Percentiles rank a stretch among this genome's conserved stretches.
phyloP scores from a whole-genome alignment of 1,140 invertebrate genomes.

The Drosophila mojavensis region DNA sequence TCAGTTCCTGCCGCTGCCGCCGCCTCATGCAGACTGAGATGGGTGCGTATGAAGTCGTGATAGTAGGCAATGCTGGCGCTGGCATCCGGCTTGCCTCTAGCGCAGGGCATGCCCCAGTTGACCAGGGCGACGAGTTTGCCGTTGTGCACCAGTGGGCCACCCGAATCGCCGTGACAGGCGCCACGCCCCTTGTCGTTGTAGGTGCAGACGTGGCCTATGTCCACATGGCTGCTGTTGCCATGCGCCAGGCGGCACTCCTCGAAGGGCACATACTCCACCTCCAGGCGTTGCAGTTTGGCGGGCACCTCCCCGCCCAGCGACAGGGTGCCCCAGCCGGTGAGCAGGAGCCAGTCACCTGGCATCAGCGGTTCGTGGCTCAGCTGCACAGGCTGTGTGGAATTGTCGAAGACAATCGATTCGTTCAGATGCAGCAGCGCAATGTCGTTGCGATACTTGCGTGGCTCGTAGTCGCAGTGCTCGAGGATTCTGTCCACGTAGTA shows the following conservation, averaged over 20 bases:
- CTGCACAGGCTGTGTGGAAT: constrained; percentile 84
- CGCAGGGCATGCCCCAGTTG: constrained; percentile 86
- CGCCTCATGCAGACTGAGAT: constrained; percentile 45
- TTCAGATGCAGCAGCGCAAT: constrained; percentile 85
- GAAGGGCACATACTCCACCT: constrained; percentile 71
- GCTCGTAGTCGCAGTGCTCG: constrained; percentile 76
- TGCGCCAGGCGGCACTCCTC: constrained; percentile 73
- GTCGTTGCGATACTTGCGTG: constrained; percentile 84
- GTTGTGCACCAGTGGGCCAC: constrained; percentile 84
- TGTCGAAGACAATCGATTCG: constrained; percentile 82
- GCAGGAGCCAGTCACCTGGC: constrained; percentile 70
- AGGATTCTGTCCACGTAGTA: constrained; percentile 73
- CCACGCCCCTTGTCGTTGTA: constrained; percentile 86
- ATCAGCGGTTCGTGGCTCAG: constrained; percentile 55
- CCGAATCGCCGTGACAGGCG: constrained; percentile 85
- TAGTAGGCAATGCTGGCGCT: constrained; percentile 84
- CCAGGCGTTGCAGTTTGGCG: constrained; percentile 70
- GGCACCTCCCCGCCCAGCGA: constrained; percentile 76
- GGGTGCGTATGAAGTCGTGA: constrained; percentile 83
- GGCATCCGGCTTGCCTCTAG: constrained; percentile 85
- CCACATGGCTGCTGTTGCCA: constrained; percentile 71
- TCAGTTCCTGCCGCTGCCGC: constrained; percentile 20
- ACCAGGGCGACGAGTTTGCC: constrained; percentile 85
- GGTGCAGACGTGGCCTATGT: constrained; percentile 86
- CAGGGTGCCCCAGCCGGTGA: constrained; percentile 86